These are phyloP conservation scores for Paracentrotus lividus DNA, from an alignment of 53 echinoderm and acorn worm species.

Conservation along the genomic window DNA sequence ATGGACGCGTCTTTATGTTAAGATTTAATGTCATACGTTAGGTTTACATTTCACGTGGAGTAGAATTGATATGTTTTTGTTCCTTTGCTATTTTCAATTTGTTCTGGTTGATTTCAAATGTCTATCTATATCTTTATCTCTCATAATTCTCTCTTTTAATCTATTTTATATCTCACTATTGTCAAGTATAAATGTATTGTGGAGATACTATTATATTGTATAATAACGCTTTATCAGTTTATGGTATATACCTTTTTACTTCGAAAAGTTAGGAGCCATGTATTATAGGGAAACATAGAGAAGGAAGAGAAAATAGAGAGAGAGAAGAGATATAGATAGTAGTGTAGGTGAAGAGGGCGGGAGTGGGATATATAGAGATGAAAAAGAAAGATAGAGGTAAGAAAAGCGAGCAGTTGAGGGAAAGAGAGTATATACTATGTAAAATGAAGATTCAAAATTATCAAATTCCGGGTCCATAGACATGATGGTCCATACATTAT, in stretches of 20 bases:
- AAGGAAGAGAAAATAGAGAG: background rate
- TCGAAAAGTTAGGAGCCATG: no score
- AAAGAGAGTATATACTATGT: background rate
- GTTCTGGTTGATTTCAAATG: slow-evolving; percentile 11
- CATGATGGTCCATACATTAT: no score
- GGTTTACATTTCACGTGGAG: no score
- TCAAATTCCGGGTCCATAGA: no score
- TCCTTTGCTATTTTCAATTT: slow-evolving; percentile 42
- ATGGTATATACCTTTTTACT: no score
- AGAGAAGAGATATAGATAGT: background rate
- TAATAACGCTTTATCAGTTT: no score
- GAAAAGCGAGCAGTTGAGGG: background rate
- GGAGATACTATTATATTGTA: no score
- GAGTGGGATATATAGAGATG: background rate
- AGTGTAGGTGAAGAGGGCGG: background rate
- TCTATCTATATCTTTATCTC: background rate
- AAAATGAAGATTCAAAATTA: no score
- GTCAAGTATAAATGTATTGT: background rate
- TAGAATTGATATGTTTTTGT: no score
- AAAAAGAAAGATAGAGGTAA: background rate
- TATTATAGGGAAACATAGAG: background rate
- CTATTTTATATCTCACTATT: background rate
- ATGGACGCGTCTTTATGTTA: no score
- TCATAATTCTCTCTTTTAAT: background rate
- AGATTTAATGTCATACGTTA: no score